Conservation (phyloP, 2,888 invertebrate genomes). For the Balanococcus diminutus region DNA sequence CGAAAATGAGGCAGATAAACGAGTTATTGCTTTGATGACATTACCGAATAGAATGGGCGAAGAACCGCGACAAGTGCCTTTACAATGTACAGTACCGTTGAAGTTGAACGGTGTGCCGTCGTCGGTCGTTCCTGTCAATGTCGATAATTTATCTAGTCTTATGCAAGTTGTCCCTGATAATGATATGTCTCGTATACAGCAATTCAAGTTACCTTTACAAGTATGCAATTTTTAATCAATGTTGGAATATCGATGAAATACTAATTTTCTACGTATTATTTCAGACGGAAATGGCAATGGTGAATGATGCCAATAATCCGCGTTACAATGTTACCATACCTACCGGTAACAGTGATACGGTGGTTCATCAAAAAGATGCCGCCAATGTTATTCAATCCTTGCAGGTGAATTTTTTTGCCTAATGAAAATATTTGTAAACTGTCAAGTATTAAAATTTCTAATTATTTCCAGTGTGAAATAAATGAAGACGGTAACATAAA, state of each 20-base stretch:
- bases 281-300: constrained; percentile 43
- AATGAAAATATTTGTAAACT: neutral
- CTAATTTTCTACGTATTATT: neutral
- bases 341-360: neutral
- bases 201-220: constrained; percentile 45
- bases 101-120: constrained; percentile 41
- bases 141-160: constrained; percentile 51
- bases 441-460: neutral
- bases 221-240: neutral
- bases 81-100: constrained; percentile 44
- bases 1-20: constrained; percentile 11
- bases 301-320: constrained; percentile 8
- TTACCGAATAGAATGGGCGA: constrained; percentile 34
- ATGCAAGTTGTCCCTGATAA: constrained; percentile 50
- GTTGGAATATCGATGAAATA: neutral
- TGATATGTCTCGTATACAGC: constrained; percentile 45
- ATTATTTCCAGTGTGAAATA: constrained; percentile 46
- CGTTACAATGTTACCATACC: constrained; percentile 19
- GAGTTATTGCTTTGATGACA: constrained; percentile 28
- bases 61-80: constrained; percentile 40
- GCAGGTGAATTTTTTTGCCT: neutral
- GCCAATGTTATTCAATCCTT: constrained; percentile 44
- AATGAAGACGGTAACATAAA: constrained; percentile 31
- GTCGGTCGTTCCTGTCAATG: constrained; percentile 47
- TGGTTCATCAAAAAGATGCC: constrained; percentile 35